Percentiles rank a stretch among this genome's conserved stretches.
These are phyloP conservation scores for Brachionus koreanus DNA, from an alignment of 1,140 invertebrate species.

Conservation along the genomic window DNA sequence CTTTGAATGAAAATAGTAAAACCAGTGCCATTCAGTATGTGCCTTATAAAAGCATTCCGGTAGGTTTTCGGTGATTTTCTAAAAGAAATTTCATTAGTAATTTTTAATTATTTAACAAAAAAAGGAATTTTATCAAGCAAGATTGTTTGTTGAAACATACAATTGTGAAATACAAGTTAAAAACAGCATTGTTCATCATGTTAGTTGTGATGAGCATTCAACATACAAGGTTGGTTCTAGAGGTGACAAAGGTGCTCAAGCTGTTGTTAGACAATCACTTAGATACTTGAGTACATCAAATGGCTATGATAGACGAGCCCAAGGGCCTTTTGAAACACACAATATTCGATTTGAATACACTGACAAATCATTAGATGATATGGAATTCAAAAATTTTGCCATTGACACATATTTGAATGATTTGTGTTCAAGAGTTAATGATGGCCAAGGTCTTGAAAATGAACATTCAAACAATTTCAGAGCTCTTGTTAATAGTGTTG, in stretches of 20 bases:
- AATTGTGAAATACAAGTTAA: not conserved
- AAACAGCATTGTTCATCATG: constrained; percentile 14
- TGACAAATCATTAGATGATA: constrained; percentile 23
- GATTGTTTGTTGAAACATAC: constrained; percentile 33
- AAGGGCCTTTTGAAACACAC: not conserved
- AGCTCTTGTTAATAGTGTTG: not conserved
- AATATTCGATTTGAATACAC: constrained; percentile 34
- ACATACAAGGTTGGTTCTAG: constrained; percentile 33
- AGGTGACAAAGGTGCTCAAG: constrained; percentile 36
- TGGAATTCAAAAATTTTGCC: constrained; percentile 22
- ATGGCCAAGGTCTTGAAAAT: not conserved
- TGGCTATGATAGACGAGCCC: constrained; percentile 25
- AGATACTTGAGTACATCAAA: not conserved
- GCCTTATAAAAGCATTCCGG: constrained; percentile 26
- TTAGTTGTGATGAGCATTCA: constrained; percentile 26
- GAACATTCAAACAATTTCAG: constrained; percentile 40
- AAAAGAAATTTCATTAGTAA: not conserved
- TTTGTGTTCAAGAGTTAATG: not conserved
- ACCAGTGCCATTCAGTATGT: constrained; percentile 25
- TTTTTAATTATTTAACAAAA: not conserved
- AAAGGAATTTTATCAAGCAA: constrained; percentile 36
- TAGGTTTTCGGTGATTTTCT: not conserved
- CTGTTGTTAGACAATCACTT: constrained; percentile 34
- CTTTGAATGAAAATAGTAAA: constrained; percentile 40
- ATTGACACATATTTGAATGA: not conserved